Conservation (phyloP, 1,140 invertebrate genomes). For the Metaphire vulgaris region DNA sequence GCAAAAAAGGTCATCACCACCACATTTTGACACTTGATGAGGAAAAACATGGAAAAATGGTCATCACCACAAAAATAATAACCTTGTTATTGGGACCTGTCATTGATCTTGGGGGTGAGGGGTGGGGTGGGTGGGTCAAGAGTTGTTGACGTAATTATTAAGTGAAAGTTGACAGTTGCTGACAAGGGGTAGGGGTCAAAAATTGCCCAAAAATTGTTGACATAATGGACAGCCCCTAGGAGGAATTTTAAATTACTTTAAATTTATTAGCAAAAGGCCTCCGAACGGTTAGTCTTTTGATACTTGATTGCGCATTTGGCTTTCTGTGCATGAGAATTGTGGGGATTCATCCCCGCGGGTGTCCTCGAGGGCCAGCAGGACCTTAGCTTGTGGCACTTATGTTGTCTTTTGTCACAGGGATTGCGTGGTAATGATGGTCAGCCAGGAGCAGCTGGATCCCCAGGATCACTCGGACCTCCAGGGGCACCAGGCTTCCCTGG, state of each 20-base stretch:
- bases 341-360: background rate
- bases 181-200: too few relatives aligned
- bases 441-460: constrained; percentile 49
- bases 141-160: too few relatives aligned
- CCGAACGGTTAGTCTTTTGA: background rate
- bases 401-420: constrained; percentile 29
- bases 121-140: too few relatives aligned
- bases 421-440: constrained; percentile 41
- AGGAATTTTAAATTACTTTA: background rate
- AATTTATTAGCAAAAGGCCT: background rate
- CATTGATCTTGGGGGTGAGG: too few relatives aligned
- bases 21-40: too few relatives aligned
- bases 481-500: constrained; percentile 47
- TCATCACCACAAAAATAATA: too few relatives aligned
- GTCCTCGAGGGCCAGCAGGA: background rate
- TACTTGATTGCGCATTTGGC: background rate
- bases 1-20: too few relatives aligned
- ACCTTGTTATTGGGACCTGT: too few relatives aligned
- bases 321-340: background rate
- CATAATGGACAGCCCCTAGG: background rate
- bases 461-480: constrained; percentile 48
- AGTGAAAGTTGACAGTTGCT: too few relatives aligned
- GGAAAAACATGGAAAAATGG: too few relatives aligned
- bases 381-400: background rate
- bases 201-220: too few relatives aligned